Evolutionary conservation across 2,113 vertebrate genomes (phyloP).

Genomic region (Ovis aries): DNA sequence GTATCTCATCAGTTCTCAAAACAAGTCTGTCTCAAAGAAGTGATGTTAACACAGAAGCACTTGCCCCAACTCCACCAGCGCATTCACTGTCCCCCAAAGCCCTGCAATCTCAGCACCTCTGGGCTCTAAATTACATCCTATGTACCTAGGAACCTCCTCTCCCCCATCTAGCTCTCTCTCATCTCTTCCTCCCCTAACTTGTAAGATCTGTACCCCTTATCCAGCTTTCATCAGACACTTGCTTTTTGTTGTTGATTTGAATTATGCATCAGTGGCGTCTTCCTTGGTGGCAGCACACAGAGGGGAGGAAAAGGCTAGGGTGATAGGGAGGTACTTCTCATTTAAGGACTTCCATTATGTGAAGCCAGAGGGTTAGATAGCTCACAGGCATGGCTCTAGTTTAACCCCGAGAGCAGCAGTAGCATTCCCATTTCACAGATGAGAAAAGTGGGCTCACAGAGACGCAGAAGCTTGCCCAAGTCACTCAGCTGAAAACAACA

Average conservation of each 20-base stretch:
- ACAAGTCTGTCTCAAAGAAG: neutral
- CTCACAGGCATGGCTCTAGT: fast-evolving
- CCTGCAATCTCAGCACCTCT: fast-evolving
- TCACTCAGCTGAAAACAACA: neutral
- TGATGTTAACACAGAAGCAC: neutral
- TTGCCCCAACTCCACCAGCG: fast-evolving
- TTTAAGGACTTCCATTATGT: neutral
- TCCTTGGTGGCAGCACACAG: neutral
- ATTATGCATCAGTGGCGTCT: neutral
- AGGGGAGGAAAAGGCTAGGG: too few species aligned
- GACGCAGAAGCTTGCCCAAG: neutral
- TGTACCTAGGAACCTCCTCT: neutral
- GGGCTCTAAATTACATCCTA: neutral
- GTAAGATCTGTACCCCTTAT: neutral
- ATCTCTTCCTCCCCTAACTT: neutral
- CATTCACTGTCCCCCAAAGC: neutral
- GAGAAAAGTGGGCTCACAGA: neutral
- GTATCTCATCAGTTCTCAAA: neutral
- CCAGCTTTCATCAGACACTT: neutral
- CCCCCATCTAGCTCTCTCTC: neutral
- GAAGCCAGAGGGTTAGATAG: neutral
- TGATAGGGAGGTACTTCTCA: neutral
- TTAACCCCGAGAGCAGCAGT: neutral
- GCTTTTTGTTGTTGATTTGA: neutral
- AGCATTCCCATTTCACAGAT: neutral